Percentiles rank a stretch among this genome's conserved stretches.
Conservation (phyloP, 1,140 invertebrate genomes). For the Lasioglossum baleicum region DNA sequence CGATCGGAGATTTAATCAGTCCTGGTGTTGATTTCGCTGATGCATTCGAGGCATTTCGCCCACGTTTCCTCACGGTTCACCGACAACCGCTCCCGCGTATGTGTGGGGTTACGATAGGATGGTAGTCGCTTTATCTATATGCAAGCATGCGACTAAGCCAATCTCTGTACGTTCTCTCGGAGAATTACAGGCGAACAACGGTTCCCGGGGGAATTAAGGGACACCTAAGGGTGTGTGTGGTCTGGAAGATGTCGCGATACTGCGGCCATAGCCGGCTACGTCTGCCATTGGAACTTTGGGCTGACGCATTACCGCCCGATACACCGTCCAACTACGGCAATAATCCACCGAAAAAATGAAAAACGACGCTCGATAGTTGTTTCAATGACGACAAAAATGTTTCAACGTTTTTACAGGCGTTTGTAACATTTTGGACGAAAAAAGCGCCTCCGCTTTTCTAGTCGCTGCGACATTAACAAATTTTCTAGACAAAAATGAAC, state of each 20-base stretch:
- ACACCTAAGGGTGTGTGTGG: slow-evolving; percentile 59
- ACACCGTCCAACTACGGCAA: background rate
- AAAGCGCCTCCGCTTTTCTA: no score
- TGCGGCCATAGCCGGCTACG: slow-evolving; percentile 42
- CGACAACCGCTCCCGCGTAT: slow-evolving; percentile 27
- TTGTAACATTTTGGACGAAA: no score
- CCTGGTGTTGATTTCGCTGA: slow-evolving; percentile 40
- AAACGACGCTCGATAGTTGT: no score
- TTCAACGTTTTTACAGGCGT: no score
- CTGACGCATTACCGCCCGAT: slow-evolving; percentile 31
- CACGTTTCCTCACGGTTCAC: slow-evolving; percentile 33
- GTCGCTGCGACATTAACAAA: no score
- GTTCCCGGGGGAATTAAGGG: slow-evolving; percentile 60
- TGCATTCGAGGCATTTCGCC: slow-evolving; percentile 44
- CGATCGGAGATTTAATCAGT: slow-evolving; percentile 45
- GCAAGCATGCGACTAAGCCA: slow-evolving; percentile 67
- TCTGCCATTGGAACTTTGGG: slow-evolving; percentile 46
- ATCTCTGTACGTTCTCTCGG: slow-evolving; percentile 60
- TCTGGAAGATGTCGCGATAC: slow-evolving; percentile 59
- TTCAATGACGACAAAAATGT: no score
- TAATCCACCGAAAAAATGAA: no score
- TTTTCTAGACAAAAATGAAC: no score
- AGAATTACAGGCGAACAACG: slow-evolving; percentile 65
- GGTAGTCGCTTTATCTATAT: slow-evolving; percentile 64
- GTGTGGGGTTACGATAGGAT: slow-evolving; percentile 51